These are phyloP conservation scores for Solea solea DNA, from an alignment of 2,113 vertebrate species.

Conservation along the genomic window DNA sequence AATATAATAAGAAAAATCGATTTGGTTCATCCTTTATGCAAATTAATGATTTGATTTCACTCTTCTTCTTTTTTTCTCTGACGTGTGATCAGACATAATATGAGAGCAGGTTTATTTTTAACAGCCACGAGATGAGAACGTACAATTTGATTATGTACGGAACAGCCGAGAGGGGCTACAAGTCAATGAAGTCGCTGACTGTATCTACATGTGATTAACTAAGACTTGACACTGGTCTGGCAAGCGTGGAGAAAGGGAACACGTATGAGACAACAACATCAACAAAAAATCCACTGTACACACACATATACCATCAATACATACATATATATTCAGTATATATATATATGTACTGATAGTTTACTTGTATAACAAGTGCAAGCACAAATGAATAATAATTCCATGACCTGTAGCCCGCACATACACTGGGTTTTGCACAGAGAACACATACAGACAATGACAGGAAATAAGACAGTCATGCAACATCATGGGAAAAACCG, in stretches of 20 bases:
- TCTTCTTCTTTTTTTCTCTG: not conserved
- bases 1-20: not conserved
- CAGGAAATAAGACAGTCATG: constrained; percentile 47
- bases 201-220: constrained; percentile 26
- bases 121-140: constrained; percentile 31
- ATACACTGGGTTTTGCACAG: constrained; percentile 31
- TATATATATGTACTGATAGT: not conserved
- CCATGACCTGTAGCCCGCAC: constrained; percentile 43
- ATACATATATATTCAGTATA: too few relatives aligned
- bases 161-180: constrained; percentile 33
- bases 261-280: constrained; percentile 33
- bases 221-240: constrained; percentile 46
- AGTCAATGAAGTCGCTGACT: constrained; percentile 27
- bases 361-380: constrained; percentile 27
- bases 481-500: constrained; percentile 39
- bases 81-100: not conserved
- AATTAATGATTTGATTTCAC: constrained; percentile 3
- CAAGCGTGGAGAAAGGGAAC: constrained; percentile 67
- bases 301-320: too few relatives aligned
- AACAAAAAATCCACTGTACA: constrained; percentile 52
- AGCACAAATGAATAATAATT: constrained; percentile 30
- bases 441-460: constrained; percentile 43
- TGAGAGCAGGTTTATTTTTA: constrained; percentile 12
- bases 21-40: constrained; percentile 4
- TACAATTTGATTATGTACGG: constrained; percentile 13